Conservation (phyloP, 2,113 vertebrate species). For the Atractosteus spatula region DNA sequence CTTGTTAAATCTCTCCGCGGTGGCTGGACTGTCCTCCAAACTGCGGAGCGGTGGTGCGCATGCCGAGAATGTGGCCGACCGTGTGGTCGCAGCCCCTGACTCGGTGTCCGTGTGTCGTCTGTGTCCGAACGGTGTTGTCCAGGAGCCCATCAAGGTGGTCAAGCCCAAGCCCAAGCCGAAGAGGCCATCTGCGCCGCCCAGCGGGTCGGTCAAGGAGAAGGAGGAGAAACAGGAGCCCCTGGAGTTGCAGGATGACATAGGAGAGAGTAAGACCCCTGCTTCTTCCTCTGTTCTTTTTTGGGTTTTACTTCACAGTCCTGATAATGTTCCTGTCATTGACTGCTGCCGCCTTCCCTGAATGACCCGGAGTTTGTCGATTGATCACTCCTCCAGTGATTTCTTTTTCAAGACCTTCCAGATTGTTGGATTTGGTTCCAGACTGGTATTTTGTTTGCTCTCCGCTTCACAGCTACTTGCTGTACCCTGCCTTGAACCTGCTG, state of each 20-base stretch:
- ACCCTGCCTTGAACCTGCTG: no score
- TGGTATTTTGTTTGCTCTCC: no score
- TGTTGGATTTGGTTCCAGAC: no score
- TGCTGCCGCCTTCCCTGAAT: background rate
- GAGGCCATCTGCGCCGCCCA: slow-evolving; percentile 61
- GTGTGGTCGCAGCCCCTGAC: background rate
- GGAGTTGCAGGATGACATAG: slow-evolving; percentile 78
- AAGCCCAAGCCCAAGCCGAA: slow-evolving; percentile 74
- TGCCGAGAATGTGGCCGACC: no score
- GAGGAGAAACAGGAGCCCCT: slow-evolving; percentile 70
- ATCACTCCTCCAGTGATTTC: background rate
- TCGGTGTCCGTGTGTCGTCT: background rate
- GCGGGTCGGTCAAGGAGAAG: slow-evolving; percentile 67
- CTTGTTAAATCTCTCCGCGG: no score
- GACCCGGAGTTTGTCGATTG: background rate
- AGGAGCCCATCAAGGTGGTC: slow-evolving; percentile 87
- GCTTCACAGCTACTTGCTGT: no score
- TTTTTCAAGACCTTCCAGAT: no score
- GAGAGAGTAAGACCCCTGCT: slow-evolving; percentile 70
- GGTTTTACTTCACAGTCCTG: background rate
- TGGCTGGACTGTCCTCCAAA: no score
- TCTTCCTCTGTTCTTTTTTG: background rate
- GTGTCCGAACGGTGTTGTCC: background rate
- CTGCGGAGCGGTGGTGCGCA: no score
- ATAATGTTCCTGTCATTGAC: background rate